Conservation (phyloP, 2,113 vertebrate species). For the Ramphastos sulfuratus region DNA sequence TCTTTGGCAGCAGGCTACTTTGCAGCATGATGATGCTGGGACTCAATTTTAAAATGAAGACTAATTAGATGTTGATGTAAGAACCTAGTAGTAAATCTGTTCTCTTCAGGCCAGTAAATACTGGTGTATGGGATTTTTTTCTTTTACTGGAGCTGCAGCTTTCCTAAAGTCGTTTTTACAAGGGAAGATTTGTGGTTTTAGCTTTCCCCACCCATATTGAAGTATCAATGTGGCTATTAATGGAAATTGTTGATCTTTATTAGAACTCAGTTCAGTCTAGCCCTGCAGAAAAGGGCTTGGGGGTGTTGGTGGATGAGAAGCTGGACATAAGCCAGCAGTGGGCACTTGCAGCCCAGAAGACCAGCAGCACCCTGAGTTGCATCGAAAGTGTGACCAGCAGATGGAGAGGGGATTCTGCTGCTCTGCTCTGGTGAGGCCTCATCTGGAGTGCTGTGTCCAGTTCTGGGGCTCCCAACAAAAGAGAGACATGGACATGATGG, state of each 20-base stretch:
- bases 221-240: background rate
- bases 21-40: background rate
- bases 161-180: background rate
- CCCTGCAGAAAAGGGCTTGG: too few relatives aligned
- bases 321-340: too few relatives aligned
- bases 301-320: too few relatives aligned
- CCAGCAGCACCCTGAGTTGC: too few relatives aligned
- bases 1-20: background rate
- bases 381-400: too few relatives aligned
- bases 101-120: background rate
- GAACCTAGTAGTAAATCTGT: background rate
- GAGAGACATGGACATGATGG: too few relatives aligned
- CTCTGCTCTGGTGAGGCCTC: too few relatives aligned
- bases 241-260: background rate
- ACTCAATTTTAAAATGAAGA: background rate
- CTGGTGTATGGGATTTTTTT: fast-evolving
- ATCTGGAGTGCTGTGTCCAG: too few relatives aligned
- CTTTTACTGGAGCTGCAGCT: background rate
- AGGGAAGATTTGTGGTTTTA: background rate
- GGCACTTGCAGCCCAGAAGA: too few relatives aligned
- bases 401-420: too few relatives aligned
- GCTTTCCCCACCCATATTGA: background rate
- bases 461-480: too few relatives aligned
- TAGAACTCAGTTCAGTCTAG: background rate
- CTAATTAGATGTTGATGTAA: background rate